Evolutionary conservation across 1,140 invertebrate genomes (phyloP), one percentile per base, ranked within the genome.

Genomic region (Bactericera cockerelli): DNA sequence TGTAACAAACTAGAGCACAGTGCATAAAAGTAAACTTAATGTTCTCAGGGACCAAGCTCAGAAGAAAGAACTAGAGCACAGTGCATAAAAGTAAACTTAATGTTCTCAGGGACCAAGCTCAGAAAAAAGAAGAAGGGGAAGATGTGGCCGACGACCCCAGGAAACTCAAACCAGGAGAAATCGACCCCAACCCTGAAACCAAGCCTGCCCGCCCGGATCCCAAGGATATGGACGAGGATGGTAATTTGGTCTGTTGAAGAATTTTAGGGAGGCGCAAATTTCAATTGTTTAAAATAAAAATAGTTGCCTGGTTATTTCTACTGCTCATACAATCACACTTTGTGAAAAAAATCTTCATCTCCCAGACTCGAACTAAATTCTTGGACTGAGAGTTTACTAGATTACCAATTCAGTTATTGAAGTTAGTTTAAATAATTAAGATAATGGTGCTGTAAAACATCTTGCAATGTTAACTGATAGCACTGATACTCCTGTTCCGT

Each of bases 211-310:
- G 96, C 58, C 96, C 97, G 14, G 96, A 99, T 78, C 95, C 96
- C n/a, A 94, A 98, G 67, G 96, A 99, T 70, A 99, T 99, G 96
- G 96, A 99, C 76, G 95, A 99, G 82, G 95, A 98, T 82, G 93
- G 87, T 91, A 70, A 63, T 59, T 62, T 55, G 1, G 16, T 26
- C 10, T 56, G 10, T 24, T 58, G 16, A 24, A 6, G 16, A 26
- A 42, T 42, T 58, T 4, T 31, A 36, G 14, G 26, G 10, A 28
- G 8, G 33, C 53, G 21, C 53, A 22, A 8, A 8, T 10, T 8
- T 22, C 16, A 55, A 8, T 10, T 55, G 21, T 8, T 25, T 8
- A 10, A 19, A 14, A 10, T 10, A 55, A 24, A 55, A 16, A 21
- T 13, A 19, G 36, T 38, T 13, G n/a, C n/a, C 13, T 13, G 36